phyloP scores from a whole-genome alignment of 2,888 invertebrate genomes.

The Augochlorella aurata region DNA sequence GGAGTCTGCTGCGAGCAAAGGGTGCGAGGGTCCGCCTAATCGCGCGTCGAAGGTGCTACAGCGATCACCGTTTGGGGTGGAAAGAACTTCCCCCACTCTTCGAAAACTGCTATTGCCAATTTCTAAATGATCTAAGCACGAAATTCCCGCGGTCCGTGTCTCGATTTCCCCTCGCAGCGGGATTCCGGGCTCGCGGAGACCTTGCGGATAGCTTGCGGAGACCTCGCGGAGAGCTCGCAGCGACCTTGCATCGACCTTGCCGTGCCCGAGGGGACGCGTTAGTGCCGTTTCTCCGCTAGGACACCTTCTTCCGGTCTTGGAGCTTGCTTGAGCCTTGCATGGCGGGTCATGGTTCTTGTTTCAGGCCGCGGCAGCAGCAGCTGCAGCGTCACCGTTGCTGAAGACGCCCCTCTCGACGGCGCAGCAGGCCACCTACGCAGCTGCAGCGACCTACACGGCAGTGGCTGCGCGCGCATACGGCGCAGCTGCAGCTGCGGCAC shows the following conservation, averaged over 20 bases:
- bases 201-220: background rate
- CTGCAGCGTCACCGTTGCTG: conserved; percentile 90
- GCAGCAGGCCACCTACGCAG: conserved; percentile 94
- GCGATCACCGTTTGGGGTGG: background rate
- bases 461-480: conserved; percentile 92
- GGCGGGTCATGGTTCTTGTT: conserved; percentile 81
- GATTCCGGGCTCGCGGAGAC: background rate
- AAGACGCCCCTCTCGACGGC: conserved; percentile 92
- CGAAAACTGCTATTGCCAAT: too few relatives aligned
- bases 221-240: background rate
- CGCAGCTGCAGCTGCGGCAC: conserved; percentile 88
- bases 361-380: conserved; percentile 86
- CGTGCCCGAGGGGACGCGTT: conserved; percentile 26
- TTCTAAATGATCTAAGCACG: too few relatives aligned
- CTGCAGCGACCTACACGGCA: conserved; percentile 93
- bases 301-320: conserved; percentile 59
- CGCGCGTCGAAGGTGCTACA: background rate
- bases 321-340: conserved; percentile 80
- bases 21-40: background rate
- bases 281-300: conserved; percentile 52
- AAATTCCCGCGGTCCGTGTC: too few relatives aligned
- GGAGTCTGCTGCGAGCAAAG: background rate
- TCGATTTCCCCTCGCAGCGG: too few relatives aligned
- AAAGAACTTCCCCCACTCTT: too few relatives aligned
- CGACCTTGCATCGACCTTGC: background rate